phyloP scores from a whole-genome alignment of 2,113 vertebrate genomes.

The Ariopsis seemanni region DNA sequence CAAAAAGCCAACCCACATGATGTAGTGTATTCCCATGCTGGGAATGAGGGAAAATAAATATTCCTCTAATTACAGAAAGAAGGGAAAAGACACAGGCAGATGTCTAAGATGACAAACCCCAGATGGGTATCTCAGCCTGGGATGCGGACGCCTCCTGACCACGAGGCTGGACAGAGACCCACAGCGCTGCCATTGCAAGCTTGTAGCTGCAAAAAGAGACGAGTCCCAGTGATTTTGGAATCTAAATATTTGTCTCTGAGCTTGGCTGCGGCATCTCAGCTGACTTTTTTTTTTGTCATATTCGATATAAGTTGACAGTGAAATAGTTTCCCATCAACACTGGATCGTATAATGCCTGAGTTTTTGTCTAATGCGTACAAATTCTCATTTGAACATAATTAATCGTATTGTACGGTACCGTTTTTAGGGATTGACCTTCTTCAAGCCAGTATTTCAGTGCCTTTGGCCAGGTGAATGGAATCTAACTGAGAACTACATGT shows the following conservation, averaged over 20 bases:
- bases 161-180: constrained; percentile 34
- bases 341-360: neutral
- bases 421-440: constrained; percentile 4
- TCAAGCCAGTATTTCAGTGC: neutral
- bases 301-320: neutral
- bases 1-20: constrained; percentile 66
- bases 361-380: neutral
- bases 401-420: neutral
- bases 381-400: neutral
- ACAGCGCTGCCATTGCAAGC: constrained; percentile 17
- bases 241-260: constrained; percentile 51
- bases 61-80: constrained; percentile 77
- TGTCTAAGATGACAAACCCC: constrained; percentile 81
- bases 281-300: constrained; percentile 15
- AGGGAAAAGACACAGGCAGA: constrained; percentile 72
- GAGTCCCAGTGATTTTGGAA: constrained; percentile 44
- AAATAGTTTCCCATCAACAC: neutral
- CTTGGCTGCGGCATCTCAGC: constrained; percentile 32
- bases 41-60: constrained; percentile 78
- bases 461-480: constrained; percentile 24
- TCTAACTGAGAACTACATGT: constrained; percentile 19
- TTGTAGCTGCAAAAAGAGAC: constrained; percentile 43
- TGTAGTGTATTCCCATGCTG: constrained; percentile 68
- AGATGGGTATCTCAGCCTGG: constrained; percentile 73
- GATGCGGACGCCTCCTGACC: constrained; percentile 41